These are phyloP conservation scores for Eospalax fontanierii DNA, from an alignment of 2,797 vertebrate species.

Conservation along the genomic window DNA sequence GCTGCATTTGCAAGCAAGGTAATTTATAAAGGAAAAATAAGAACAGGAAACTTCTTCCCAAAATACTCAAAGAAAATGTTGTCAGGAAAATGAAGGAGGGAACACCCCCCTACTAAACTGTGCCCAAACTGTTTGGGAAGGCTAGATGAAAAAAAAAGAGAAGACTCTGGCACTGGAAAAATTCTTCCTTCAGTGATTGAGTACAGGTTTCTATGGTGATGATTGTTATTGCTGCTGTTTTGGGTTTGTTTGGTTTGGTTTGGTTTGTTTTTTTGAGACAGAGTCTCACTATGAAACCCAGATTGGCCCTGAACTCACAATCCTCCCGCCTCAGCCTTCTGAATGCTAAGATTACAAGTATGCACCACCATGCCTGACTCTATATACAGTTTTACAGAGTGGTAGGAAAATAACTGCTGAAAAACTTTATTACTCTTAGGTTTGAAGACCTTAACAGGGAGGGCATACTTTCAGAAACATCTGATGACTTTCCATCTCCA, in stretches of 20 bases:
- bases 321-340: background rate
- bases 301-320: background rate
- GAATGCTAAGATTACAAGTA: background rate
- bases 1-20: conserved; percentile 61
- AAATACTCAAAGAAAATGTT: conserved; percentile 71
- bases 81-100: conserved; percentile 51
- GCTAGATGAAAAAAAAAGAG: conserved; percentile 56
- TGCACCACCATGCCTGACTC: background rate
- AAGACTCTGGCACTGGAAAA: conserved; percentile 72
- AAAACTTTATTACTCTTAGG: conserved; percentile 38
- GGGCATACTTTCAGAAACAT: conserved; percentile 47
- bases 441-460: conserved; percentile 27
- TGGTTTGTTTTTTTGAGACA: background rate
- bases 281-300: background rate
- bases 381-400: conserved; percentile 47
- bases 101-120: background rate
- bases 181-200: conserved; percentile 35
- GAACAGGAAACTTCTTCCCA: conserved; percentile 78
- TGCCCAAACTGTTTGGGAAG: conserved; percentile 59
- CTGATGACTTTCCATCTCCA: conserved; percentile 9
- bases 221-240: background rate
- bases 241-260: background rate
- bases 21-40: conserved; percentile 76
- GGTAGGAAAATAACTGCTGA: conserved; percentile 41
- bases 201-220: background rate